Evolutionary conservation across 2,888 invertebrate genomes (phyloP), one percentile per base, ranked within the genome.

Genomic region (Corythucha ciliata): DNA sequence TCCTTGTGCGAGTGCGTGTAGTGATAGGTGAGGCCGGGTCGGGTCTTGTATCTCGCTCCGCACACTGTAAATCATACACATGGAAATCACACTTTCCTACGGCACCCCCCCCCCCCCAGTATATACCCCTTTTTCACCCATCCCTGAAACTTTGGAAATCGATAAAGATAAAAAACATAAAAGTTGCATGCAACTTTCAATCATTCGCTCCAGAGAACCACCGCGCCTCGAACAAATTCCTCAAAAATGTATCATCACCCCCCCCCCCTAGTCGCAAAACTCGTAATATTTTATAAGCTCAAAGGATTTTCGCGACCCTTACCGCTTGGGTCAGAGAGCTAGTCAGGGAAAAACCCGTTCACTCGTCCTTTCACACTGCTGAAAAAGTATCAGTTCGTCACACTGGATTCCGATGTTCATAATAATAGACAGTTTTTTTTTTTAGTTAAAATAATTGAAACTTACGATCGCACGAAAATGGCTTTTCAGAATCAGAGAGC

Each of bases 1-100:
- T 70, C 70, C 64, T 70, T 73, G 78, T 90, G 89, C 66, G 87
- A 86, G 75, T 91, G 91, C 67, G 84, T 83, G 78, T 86, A 88
- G 79, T 94, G 93, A 77, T 93, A 93, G 64, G 88, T 90, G 68
- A 94, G 79, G 62, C 93, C 93, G 61, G 93, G 91, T 62, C 92
- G 80, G 60, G 92, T 92, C 79, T 94, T 93, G 82, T 94, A 93
- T 67, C 91, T 83, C 66, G 90, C 90, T 69, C 89, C 87, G 78
- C 93, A 94, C 69, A 88, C 89, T 89, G 80, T 70, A 51, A 45
- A 46, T 32, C 36, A n/a, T n/a, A n/a, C 40, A 49, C 49, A 52
- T 52, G 45, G 41, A 47, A 40, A 52, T 52, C 48, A 53, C 53
- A 52, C 39, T 36, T 21, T n/a, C n/a, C n/a, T n/a, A n/a, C n/a